Evolutionary conservation across 1,140 invertebrate species (phyloP).

Genomic region (Drosophila funebris): DNA sequence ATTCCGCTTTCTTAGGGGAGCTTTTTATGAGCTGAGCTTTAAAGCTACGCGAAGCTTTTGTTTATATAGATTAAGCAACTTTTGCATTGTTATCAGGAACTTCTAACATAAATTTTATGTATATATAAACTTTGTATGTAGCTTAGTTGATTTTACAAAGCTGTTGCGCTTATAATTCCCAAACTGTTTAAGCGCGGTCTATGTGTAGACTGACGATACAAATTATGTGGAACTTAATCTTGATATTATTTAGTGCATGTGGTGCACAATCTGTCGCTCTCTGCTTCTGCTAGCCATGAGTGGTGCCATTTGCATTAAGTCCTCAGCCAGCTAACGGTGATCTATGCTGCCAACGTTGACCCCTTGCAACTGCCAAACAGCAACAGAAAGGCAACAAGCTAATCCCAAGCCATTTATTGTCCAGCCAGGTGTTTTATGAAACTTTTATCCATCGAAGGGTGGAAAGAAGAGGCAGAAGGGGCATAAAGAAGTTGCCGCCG

Average conservation of each 20-base stretch:
- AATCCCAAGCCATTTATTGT: constrained; percentile 35
- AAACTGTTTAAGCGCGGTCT: background rate
- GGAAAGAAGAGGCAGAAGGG: background rate
- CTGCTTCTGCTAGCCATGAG: background rate
- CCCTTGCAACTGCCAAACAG: background rate
- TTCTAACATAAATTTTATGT: too few relatives aligned
- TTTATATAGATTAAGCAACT: background rate
- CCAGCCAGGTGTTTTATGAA: constrained; percentile 44
- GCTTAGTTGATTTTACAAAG: too few relatives aligned
- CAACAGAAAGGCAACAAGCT: constrained; percentile 11
- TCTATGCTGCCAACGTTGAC: constrained; percentile 18
- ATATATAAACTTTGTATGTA: too few relatives aligned
- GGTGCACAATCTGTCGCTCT: background rate
- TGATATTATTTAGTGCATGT: constrained; percentile 22
- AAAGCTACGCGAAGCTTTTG: too few relatives aligned
- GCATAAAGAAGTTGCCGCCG: background rate
- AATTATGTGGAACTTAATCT: background rate
- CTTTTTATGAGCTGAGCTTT: background rate
- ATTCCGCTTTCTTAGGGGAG: too few relatives aligned
- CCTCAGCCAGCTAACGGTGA: constrained; percentile 48
- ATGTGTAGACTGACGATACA: background rate
- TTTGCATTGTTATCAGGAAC: too few relatives aligned
- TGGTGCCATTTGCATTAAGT: constrained; percentile 32
- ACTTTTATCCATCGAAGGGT: constrained; percentile 21
- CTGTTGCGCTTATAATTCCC: background rate